A percentile compares a stretch with the other conserved stretches of the same genome.
phyloP scores from a whole-genome alignment of 2,113 vertebrate genomes.

The Perccottus glenii region DNA sequence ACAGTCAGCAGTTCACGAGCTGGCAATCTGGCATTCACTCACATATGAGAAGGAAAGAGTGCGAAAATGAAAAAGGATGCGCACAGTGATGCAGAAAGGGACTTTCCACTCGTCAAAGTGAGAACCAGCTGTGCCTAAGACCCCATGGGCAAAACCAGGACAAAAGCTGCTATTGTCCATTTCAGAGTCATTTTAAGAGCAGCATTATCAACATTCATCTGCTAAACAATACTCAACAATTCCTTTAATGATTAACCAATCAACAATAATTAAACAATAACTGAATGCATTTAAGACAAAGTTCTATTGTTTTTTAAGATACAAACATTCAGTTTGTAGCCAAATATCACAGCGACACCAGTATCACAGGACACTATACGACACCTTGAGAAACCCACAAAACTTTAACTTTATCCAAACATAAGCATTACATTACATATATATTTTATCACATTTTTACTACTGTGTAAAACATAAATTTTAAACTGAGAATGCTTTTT shows the following conservation, averaged over 20 bases:
- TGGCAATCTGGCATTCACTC: slow-evolving; percentile 18
- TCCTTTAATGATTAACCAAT: no score
- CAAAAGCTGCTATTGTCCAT: slow-evolving; percentile 17
- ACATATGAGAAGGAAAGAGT: slow-evolving; percentile 19
- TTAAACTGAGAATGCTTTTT: no score
- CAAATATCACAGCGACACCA: background rate
- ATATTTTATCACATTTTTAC: no score
- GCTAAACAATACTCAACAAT: background rate
- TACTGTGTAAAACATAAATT: no score
- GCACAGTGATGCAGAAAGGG: slow-evolving; percentile 39
- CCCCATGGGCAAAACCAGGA: slow-evolving; percentile 22
- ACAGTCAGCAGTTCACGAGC: slow-evolving; percentile 13
- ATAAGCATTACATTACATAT: no score
- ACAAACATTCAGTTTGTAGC: no score
- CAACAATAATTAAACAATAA: no score
- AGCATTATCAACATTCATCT: background rate
- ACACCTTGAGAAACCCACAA: no score
- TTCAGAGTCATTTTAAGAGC: background rate
- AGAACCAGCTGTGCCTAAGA: slow-evolving; percentile 59
- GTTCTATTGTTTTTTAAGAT: no score
- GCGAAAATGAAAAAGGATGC: slow-evolving; percentile 51
- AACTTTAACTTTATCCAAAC: no score
- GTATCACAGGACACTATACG: background rate
- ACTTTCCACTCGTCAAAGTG: slow-evolving; percentile 55
- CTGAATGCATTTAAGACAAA: no score